Conservation (phyloP, 2,797 vertebrate species). For the Sparus aurata region DNA sequence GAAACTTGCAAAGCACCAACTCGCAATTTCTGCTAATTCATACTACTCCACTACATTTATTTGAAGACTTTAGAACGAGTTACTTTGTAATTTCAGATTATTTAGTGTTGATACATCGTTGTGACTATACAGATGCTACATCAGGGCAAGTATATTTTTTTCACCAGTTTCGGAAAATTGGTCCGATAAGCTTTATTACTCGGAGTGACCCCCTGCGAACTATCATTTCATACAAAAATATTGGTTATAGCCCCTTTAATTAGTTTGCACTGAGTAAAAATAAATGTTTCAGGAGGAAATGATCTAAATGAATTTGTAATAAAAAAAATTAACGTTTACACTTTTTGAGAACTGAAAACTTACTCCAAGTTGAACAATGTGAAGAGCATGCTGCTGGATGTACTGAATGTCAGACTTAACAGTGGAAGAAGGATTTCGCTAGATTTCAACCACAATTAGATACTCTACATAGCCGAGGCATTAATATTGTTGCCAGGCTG, state of each 20-base stretch:
- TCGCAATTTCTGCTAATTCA: too few relatives aligned
- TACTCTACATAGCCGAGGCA: neutral
- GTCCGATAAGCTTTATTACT: neutral
- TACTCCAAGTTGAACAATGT: neutral
- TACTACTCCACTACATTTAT: too few relatives aligned
- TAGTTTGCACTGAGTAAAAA: neutral
- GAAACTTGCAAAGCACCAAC: neutral
- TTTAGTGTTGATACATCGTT: too few relatives aligned
- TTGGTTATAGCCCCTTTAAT: neutral
- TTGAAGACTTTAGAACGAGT: too few relatives aligned
- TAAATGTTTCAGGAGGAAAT: neutral
- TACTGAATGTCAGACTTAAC: neutral
- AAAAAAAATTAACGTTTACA: neutral
- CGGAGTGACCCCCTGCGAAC: neutral
- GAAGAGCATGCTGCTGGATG: too few relatives aligned
- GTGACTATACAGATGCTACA: too few relatives aligned
- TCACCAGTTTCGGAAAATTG: too few relatives aligned
- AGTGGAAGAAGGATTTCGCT: slow-evolving; percentile 2
- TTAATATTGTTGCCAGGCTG: neutral
- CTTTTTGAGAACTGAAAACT: neutral
- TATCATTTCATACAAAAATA: neutral
- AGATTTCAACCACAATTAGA: neutral
- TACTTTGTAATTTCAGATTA: too few relatives aligned
- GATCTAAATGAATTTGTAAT: neutral
- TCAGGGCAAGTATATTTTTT: too few relatives aligned